These are phyloP conservation scores for Ictalurus punctatus DNA, from an alignment of 2,113 vertebrate species.

Conservation along the genomic window DNA sequence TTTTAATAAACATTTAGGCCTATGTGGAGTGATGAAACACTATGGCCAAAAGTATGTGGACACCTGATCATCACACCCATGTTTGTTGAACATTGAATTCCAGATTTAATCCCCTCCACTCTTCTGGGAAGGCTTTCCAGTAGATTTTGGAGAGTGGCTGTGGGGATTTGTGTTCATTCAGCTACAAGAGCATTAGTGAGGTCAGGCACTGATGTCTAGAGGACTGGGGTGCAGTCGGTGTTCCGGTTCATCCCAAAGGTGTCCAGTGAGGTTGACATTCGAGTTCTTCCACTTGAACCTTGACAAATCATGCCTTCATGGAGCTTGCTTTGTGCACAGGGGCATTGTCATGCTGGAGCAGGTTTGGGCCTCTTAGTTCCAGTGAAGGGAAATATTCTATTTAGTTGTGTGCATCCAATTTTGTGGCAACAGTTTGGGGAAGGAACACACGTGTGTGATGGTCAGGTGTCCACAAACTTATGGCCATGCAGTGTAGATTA, in stretches of 20 bases:
- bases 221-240: background rate
- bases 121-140: background rate
- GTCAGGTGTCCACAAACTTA: background rate
- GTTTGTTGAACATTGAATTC: background rate
- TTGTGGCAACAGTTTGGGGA: background rate
- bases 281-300: background rate
- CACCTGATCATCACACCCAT: background rate
- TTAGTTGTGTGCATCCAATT: background rate
- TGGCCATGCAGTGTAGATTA: background rate
- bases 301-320: background rate
- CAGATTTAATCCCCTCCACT: background rate
- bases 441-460: background rate
- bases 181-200: background rate
- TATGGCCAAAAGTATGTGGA: background rate
- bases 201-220: background rate
- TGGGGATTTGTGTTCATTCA: background rate
- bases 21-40: background rate
- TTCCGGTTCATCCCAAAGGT: background rate
- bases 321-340: background rate
- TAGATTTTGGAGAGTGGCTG: background rate
- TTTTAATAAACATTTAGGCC: background rate
- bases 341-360: background rate
- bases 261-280: background rate
- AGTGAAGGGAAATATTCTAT: background rate
- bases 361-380: background rate